Evolutionary conservation across 53 echinoderm and acorn worm genomes (phyloP), one percentile per base, ranked within the genome.

Genomic region (Temnopleurus reevesii): DNA sequence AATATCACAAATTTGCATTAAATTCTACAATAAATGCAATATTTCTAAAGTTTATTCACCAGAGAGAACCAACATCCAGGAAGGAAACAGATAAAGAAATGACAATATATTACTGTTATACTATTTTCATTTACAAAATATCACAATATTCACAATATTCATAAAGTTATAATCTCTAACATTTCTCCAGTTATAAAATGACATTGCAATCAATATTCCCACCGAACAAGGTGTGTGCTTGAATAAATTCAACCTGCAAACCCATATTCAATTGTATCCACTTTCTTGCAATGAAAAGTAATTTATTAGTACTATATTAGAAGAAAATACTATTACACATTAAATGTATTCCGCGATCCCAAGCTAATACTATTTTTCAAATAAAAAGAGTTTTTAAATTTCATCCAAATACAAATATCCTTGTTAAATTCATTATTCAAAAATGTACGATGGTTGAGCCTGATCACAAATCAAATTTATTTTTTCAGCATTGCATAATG

Each of bases 61-160:
- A 45, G 17, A 44, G 15, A 59, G 27, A 82, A 53, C 25, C 8
- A 30, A 55, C 35, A 54, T 83, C 55, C 27, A 54, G 83, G 83
- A 83, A 83, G 83, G 83, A 83, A 9, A 35, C 34, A 60, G 46
- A 85, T n/a, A 85, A 24, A 54, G 35, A 83, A 85, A 85, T 85
- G 60, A 85, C 83, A 83, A 85, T 85, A 85, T 85, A 85, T 85
- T 85, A 85, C 45, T 85, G 57, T 85, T 85, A 85, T 60, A 85
- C 59, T 18, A 55, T 56, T 85, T 45, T 59, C 59, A 85, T 59
- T 60, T 85, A 85, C 60, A 85, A 85, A 85, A 85, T 85, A 35
- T 60, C 60, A 60, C 85, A 85, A 85, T 85, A 85, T 85, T 85
- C 60, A 85, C 85, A 85, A 59, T 53, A 81, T 45, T 81, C 35